Evolutionary conservation across 2,113 vertebrate species (phyloP), one percentile per base, ranked within the genome.

Genomic region (Hippocampus zosterae): DNA sequence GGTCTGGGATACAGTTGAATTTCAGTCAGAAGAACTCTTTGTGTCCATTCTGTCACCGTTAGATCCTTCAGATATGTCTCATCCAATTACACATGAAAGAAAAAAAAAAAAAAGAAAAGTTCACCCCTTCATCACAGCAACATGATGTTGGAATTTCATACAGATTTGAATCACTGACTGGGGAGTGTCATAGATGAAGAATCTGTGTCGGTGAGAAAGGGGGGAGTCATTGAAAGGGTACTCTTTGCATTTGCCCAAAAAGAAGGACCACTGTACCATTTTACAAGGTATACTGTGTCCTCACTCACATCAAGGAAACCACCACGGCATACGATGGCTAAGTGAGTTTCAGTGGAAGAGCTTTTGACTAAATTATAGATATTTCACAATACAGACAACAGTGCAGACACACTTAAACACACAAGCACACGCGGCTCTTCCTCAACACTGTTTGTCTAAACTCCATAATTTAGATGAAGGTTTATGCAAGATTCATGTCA

Each of bases 11-110:
- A 81, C 82, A 63, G 72, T 53, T 57, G 40, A 66, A 81, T 70
- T 82, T 82, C 80, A 80, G 57, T 83, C 80, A 76, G 27, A 33
- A 63, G 55, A 81, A 85, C 84, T 78, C 71, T 65, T 86, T 84
- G 80, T 18, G 55, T 59, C 48, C 60, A 25, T 23, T 74, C 81
- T 73, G 74, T 81, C 73, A 76, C 44, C 37, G 29, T 72, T 67
- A 73, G 81, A 82, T 81, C 76, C 69, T 77, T 56, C 8, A 23
- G 37, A 52, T 64, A 70, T 84, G 80, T 78, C 69, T 79, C 15
- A 1, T 69, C 52, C 72, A 76, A 81, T 85, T 78, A 79, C 73
- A 82, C 67, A 65, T 37, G 67, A 63, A 63, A 67, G 59, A 11
- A 37, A 37, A 37, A 37, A 37, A 37, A 33, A 6, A 37, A 37